A percentile compares a stretch with the other conserved stretches of the same genome.
Evolutionary conservation across 1,140 invertebrate genomes (phyloP).

Genomic region (Geopemphigus sp.): DNA sequence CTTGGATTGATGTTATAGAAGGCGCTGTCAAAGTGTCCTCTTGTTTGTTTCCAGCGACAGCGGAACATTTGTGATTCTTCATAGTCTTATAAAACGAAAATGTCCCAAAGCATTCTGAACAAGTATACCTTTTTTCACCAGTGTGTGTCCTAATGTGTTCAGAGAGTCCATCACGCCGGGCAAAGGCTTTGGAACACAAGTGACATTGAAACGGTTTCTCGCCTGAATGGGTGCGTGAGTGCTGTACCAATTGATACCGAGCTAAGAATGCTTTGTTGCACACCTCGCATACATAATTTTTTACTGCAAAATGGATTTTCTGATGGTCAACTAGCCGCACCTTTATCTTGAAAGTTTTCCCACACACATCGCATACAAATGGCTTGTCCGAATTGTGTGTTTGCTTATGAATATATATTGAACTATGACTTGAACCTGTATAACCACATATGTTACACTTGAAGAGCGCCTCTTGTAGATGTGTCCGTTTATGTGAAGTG

Average conservation of each 20-base stretch:
- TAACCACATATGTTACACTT: constrained; percentile 85
- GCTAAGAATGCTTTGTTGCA: constrained; percentile 43
- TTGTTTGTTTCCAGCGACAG: background rate
- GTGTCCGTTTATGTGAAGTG: constrained; percentile 40
- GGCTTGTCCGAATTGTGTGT: constrained; percentile 85
- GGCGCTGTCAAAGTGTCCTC: no score
- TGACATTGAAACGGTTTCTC: constrained; percentile 43
- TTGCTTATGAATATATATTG: constrained; percentile 89
- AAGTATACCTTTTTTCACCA: constrained; percentile 44
- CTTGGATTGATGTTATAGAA: no score
- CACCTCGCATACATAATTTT: constrained; percentile 43
- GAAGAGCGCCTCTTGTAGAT: constrained; percentile 77
- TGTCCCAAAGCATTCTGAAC: constrained; percentile 13
- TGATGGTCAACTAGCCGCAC: constrained; percentile 89
- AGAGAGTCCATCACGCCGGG: constrained; percentile 12
- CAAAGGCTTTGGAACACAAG: constrained; percentile 33
- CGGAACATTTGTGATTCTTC: constrained; percentile 45
- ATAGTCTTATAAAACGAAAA: constrained; percentile 48
- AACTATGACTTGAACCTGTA: constrained; percentile 91
- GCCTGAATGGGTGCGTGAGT: constrained; percentile 26
- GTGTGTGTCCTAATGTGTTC: constrained; percentile 47
- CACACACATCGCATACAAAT: constrained; percentile 79
- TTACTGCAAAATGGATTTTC: constrained; percentile 31
- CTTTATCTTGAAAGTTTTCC: constrained; percentile 89
- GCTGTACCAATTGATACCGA: constrained; percentile 39